A percentile compares a stretch with the other conserved stretches of the same genome.
These are phyloP conservation scores for Nannoperca obscura DNA, from an alignment of 2,797 vertebrate genomes.

Conservation along the genomic window DNA sequence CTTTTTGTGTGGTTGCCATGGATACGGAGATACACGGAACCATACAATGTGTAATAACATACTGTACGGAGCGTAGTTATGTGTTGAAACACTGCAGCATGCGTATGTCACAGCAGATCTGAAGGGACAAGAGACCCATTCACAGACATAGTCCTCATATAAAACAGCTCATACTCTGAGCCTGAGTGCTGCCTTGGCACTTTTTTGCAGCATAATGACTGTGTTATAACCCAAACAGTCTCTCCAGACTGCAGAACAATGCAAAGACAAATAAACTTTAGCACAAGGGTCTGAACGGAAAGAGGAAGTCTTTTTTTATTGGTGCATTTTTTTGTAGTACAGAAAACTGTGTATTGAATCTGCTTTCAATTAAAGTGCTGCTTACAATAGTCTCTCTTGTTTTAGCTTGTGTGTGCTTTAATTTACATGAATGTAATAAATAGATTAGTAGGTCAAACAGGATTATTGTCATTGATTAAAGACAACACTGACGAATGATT, in stretches of 20 bases:
- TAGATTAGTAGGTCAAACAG: constrained; percentile 36
- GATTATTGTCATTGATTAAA: constrained; percentile 9
- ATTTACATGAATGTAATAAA: constrained; percentile 30
- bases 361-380: constrained; percentile 55
- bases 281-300: constrained; percentile 36
- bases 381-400: constrained; percentile 57
- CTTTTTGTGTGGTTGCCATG: constrained; percentile 75
- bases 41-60: constrained; percentile 60
- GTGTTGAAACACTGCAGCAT: constrained; percentile 45
- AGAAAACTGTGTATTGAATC: constrained; percentile 32
- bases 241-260: constrained; percentile 62
- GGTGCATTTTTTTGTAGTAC: constrained; percentile 22
- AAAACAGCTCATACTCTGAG: constrained; percentile 11
- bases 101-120: constrained; percentile 31
- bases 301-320: constrained; percentile 60
- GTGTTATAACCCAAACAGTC: constrained; percentile 43
- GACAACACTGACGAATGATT: background rate
- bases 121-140: constrained; percentile 34
- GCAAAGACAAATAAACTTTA: constrained; percentile 59
- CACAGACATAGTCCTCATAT: constrained; percentile 18
- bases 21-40: constrained; percentile 60
- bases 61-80: constrained; percentile 10
- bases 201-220: constrained; percentile 4
- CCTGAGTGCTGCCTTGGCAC: constrained; percentile 16
- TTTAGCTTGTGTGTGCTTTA: constrained; percentile 38